These are phyloP conservation scores for Zoanthus gigantus DNA, from an alignment of 92 coral and sea anemone species.

Conservation along the genomic window DNA sequence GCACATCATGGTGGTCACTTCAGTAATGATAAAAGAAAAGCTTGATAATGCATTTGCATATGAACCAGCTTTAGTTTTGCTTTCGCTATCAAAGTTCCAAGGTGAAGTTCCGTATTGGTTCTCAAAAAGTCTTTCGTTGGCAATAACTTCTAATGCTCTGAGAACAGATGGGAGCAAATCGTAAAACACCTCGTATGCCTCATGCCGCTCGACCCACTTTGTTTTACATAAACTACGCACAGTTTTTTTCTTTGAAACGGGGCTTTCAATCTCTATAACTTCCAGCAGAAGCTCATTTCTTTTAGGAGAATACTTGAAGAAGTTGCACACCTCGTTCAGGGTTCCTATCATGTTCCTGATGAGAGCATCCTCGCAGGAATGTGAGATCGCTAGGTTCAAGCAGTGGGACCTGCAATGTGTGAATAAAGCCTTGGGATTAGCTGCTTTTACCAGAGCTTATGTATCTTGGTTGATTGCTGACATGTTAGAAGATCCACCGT, in stretches of 20 bases:
- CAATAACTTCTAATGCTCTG: background rate
- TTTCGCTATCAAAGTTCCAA: background rate
- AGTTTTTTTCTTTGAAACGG: conserved; percentile 43
- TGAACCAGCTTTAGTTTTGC: background rate
- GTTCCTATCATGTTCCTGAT: conserved; percentile 68
- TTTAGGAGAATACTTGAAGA: conserved; percentile 18
- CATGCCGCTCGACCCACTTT: conserved; percentile 5
- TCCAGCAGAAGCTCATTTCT: conserved; percentile 37
- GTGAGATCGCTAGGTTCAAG: conserved; percentile 52
- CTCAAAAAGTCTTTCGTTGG: background rate
- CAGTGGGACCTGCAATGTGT: conserved; percentile 63
- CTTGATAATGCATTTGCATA: no score
- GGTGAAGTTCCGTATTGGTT: background rate
- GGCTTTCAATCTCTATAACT: conserved; percentile 46
- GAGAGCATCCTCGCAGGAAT: conserved; percentile 61
- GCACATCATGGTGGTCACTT: background rate
- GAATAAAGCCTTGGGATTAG: conserved; percentile 61
- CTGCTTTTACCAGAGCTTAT: conserved; percentile 58
- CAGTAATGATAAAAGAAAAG: background rate
- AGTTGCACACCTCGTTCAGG: background rate
- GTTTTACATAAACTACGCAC: background rate
- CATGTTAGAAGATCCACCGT: conserved; percentile 67
- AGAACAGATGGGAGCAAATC: background rate
- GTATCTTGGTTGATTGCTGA: conserved; percentile 56
- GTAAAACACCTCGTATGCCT: background rate